Conservation (phyloP, 2,888 invertebrate species). For the Drosophila anceps region DNA sequence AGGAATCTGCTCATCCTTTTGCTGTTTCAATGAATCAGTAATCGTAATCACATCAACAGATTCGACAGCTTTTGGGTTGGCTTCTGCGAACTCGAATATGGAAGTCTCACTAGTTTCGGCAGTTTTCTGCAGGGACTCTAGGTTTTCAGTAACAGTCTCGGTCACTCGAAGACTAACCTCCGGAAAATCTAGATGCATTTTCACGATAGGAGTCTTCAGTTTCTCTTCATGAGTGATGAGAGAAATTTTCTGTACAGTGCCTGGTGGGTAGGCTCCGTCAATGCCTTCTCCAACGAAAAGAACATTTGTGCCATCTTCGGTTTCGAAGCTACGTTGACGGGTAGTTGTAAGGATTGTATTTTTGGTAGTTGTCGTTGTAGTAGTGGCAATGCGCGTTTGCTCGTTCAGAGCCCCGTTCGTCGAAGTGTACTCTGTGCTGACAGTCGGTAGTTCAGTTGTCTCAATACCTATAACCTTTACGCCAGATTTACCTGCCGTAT, state of each 20-base stretch:
- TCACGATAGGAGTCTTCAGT: slow-evolving; percentile 88
- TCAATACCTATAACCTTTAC: slow-evolving; percentile 77
- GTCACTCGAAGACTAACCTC: slow-evolving; percentile 83
- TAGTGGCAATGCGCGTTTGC: slow-evolving; percentile 60
- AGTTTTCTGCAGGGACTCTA: slow-evolving; percentile 62
- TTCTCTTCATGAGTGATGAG: slow-evolving; percentile 91
- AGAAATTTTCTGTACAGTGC: slow-evolving; percentile 86
- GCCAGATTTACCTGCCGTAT: slow-evolving; percentile 55
- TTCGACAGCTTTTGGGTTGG: slow-evolving; percentile 25
- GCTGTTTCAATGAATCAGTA: slow-evolving; percentile 5
- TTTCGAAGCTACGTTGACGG: slow-evolving; percentile 80
- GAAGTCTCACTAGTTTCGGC: slow-evolving; percentile 51
- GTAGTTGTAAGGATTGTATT: slow-evolving; percentile 78
- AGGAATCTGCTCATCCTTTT: slow-evolving; percentile 1
- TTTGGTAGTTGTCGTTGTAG: slow-evolving; percentile 75
- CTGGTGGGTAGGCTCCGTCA: slow-evolving; percentile 77
- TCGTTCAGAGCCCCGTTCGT: slow-evolving; percentile 48
- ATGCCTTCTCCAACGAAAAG: slow-evolving; percentile 82
- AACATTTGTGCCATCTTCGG: slow-evolving; percentile 81
- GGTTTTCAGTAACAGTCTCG: slow-evolving; percentile 81
- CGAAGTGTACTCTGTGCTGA: slow-evolving; percentile 23
- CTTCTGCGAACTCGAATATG: slow-evolving; percentile 41
- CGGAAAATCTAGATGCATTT: slow-evolving; percentile 88
- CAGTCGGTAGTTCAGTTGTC: slow-evolving; percentile 63
- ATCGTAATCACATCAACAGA: slow-evolving; percentile 3